Evolutionary conservation across 2,113 vertebrate species (phyloP), one percentile per base, ranked within the genome.

Genomic region (Mobula hypostoma): DNA sequence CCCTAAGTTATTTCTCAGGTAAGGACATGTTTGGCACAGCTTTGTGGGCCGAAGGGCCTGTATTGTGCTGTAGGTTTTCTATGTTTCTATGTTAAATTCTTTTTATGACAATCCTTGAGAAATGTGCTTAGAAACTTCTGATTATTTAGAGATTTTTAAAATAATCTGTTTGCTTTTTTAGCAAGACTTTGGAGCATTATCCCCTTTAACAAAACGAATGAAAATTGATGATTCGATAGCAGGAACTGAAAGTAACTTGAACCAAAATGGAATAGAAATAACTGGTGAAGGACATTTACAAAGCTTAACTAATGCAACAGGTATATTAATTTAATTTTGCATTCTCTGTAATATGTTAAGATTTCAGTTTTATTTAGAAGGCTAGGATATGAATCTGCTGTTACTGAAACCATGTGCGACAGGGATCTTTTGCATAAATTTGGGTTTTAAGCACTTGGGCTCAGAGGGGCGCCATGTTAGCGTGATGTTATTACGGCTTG

Each of bases 131-230:
- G n/a, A 66, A 90, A 66, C 56, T 29, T 88, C 5, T 14, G 32
- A 14, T 88, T 66, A 88, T 32, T 88, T 58, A 58, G 12, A 21
- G 7, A 56, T 93, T 74, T 68, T 70, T 72, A 27, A 93, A 93
- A 74, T 93, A 7, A 40, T 74, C 27, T 17, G 5, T 92, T 14
- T 93, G 21, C 4, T 93, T 4, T 56, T 56, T 76, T 17, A 93
- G 91, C 72, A 66, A 74, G 91, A 74, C 40, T 93, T 93, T 93
- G 91, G 68, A 56, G 17, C 36, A 6, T 76, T 93, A 40, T 74
- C 91, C 36, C 96, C 97, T 0, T 96, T 96, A 1, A 97, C 96
- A 77, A 98, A 98, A 95, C 98, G 97, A 95, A 97, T 97, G 95
- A 97, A 98, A 95, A 96, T 96, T 95, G 98, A 97, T 94, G 96